Conservation (phyloP, 2,888 invertebrate species). For the Trichogramma evanescens region DNA sequence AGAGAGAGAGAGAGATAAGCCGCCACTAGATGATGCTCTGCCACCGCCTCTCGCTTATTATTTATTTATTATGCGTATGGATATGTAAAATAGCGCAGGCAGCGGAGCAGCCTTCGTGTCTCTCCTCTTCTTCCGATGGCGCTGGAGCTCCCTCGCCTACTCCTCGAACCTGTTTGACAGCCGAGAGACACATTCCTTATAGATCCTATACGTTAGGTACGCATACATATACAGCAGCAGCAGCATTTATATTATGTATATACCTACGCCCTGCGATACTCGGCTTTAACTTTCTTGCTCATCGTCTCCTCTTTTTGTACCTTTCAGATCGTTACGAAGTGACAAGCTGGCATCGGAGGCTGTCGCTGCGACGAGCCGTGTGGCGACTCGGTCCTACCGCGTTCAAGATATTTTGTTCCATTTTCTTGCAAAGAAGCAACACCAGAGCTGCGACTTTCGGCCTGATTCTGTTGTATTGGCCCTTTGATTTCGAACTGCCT, state of each 20-base stretch:
- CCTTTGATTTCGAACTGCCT: too few relatives aligned
- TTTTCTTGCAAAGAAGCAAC: too few relatives aligned
- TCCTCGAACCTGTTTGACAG: constrained; percentile 18
- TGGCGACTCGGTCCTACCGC: too few relatives aligned
- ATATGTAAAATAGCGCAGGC: neutral
- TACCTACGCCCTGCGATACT: neutral
- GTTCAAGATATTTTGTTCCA: too few relatives aligned
- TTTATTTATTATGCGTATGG: constrained; percentile 38
- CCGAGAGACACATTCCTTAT: neutral
- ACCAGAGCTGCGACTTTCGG: too few relatives aligned
- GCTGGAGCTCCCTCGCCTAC: neutral
- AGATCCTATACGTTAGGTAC: too few relatives aligned
- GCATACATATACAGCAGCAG: too few relatives aligned
- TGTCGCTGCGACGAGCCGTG: too few relatives aligned
- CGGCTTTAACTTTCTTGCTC: neutral
- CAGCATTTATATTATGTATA: neutral
- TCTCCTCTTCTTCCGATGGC: neutral
- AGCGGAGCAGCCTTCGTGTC: neutral
- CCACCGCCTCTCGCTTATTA: constrained; percentile 34
- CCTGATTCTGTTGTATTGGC: too few relatives aligned
- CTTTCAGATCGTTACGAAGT: too few relatives aligned
- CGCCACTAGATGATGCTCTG: constrained; percentile 4
- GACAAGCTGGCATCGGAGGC: too few relatives aligned
- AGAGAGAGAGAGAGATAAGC: constrained; percentile 14
- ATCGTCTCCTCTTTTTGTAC: too few relatives aligned